Conservation (phyloP, 2,888 invertebrate genomes). For the Pemphredon lugubris region DNA sequence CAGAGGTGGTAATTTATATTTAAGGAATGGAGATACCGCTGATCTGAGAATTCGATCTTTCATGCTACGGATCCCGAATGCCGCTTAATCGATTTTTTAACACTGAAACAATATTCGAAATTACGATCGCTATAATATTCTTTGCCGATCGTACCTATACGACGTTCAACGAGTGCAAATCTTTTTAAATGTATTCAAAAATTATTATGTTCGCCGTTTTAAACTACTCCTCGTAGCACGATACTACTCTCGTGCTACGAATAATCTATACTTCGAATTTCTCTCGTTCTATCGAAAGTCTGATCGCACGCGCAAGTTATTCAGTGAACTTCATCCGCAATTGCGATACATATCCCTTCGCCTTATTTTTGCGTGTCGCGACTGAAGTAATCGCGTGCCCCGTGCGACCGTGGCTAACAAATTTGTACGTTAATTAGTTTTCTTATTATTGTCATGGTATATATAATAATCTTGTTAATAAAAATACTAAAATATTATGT, state of each 20-base stretch:
- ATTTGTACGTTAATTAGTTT: conserved; percentile 81
- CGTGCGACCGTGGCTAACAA: conserved; percentile 79
- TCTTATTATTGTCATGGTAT: conserved; percentile 80
- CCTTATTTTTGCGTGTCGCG: conserved; percentile 48
- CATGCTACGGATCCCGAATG: too few species aligned
- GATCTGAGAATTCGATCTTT: too few species aligned
- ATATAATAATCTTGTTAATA: conserved; percentile 79
- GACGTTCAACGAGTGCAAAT: too few species aligned
- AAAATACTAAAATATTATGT: conserved; percentile 81
- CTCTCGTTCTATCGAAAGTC: conserved; percentile 3
- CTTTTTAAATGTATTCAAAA: too few species aligned
- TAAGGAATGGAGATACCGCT: too few species aligned
- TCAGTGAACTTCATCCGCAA: conserved; percentile 2
- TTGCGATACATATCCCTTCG: conserved; percentile 43
- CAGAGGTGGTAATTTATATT: too few species aligned
- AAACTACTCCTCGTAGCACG: not conserved
- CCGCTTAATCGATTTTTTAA: too few species aligned
- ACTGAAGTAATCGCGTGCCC: conserved; percentile 65
- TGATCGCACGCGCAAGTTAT: conserved; percentile 1
- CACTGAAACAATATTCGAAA: too few species aligned
- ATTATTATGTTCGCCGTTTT: too few species aligned
- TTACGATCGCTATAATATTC: too few species aligned
- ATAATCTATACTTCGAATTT: not conserved
- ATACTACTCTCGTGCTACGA: not conserved
- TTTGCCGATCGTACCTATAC: too few species aligned